Evolutionary conservation across 2,113 vertebrate species (phyloP).

Genomic region (Podarcis raffonei): DNA sequence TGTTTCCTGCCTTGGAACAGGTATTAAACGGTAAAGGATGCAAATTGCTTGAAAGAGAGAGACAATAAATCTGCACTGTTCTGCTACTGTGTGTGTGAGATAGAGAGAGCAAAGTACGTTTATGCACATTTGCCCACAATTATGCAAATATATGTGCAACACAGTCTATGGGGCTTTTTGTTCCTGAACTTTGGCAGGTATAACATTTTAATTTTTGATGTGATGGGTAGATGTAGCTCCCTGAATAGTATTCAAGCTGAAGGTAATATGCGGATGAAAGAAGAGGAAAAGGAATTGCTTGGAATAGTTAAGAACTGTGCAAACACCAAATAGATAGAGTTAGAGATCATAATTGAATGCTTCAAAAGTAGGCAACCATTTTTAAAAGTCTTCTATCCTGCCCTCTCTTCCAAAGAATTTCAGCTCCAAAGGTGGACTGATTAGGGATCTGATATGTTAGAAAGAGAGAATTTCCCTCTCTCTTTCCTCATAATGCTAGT

Average conservation of each 20-base stretch:
- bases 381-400: neutral
- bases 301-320: neutral
- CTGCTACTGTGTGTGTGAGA: neutral
- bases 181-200: slow-evolving; percentile 10
- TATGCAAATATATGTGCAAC: neutral
- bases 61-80: neutral
- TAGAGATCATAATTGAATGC: neutral
- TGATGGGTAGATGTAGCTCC: neutral
- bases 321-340: neutral
- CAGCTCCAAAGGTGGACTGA: neutral
- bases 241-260: neutral
- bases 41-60: neutral
- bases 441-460: neutral
- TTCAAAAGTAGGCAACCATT: neutral
- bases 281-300: neutral
- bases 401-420: neutral
- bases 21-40: neutral
- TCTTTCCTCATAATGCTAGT: neutral
- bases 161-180: neutral
- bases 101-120: neutral
- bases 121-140: neutral
- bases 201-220: slow-evolving; percentile 10
- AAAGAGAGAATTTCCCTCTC: neutral
- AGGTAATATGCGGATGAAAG: neutral
- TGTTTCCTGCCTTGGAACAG: neutral